Evolutionary conservation across 2,888 invertebrate species (phyloP).

Genomic region (Mellilla xanthometata): DNA sequence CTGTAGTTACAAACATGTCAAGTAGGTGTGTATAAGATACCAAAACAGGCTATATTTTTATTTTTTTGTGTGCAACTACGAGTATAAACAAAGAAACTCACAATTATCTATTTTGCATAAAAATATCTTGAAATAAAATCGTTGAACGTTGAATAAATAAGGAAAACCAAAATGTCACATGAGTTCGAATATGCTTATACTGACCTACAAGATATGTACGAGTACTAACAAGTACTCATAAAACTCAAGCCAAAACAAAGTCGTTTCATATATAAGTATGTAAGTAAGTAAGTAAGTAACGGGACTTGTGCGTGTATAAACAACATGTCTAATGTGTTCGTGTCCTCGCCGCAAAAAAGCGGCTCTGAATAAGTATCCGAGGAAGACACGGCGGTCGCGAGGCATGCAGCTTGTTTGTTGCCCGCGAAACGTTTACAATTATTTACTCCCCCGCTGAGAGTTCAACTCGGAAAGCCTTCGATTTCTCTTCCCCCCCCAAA

Average conservation of each 20-base stretch:
- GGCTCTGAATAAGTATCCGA: conserved; percentile 7
- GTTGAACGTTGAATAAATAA: background rate
- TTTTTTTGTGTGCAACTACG: too few relatives aligned
- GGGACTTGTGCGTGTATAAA: conserved; percentile 13
- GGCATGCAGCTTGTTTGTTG: conserved; percentile 36
- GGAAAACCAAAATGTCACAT: conserved; percentile 1
- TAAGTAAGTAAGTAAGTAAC: too few relatives aligned
- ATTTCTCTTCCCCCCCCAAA: conserved; percentile 29
- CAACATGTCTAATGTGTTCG: conserved; percentile 15
- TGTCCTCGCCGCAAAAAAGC: conserved; percentile 8
- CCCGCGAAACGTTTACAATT: conserved; percentile 46
- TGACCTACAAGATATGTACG: background rate
- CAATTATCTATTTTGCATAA: too few relatives aligned
- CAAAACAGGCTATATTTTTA: too few relatives aligned
- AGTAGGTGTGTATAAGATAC: too few relatives aligned
- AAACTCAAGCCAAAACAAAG: conserved; percentile 3
- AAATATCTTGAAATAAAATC: too few relatives aligned
- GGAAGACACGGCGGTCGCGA: conserved; percentile 11
- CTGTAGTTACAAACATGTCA: too few relatives aligned
- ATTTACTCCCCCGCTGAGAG: conserved; percentile 42
- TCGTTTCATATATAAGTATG: conserved; percentile 3
- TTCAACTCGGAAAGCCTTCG: conserved; percentile 44
- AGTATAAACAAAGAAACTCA: too few relatives aligned
- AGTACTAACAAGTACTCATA: background rate
- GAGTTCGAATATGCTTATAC: conserved; percentile 2